Conservation (phyloP, 2,113 vertebrate genomes). For the Tyrannus savana region DNA sequence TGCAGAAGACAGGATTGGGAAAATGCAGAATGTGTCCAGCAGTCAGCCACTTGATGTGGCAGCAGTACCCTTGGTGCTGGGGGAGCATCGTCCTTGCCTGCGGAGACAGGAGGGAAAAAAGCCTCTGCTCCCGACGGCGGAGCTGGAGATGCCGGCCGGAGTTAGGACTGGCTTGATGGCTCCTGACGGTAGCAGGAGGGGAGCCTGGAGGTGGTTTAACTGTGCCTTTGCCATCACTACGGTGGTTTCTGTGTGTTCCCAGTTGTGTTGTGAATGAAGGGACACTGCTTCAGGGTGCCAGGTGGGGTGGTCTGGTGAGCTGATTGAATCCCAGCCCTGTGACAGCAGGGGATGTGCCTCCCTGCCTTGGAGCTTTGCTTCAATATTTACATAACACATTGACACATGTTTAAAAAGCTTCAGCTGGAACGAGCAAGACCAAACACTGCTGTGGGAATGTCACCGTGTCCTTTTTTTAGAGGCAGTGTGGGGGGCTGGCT, state of each 20-base stretch:
- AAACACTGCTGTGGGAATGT: constrained; percentile 1
- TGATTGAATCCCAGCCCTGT: background rate
- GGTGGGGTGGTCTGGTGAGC: background rate
- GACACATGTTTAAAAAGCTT: constrained; percentile 29
- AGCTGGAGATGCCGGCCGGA: constrained; percentile 37
- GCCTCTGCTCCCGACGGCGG: background rate
- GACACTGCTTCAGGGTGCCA: background rate
- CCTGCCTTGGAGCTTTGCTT: background rate
- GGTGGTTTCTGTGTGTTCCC: background rate
- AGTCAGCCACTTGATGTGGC: background rate
- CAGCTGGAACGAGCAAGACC: background rate
- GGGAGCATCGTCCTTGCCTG: constrained; percentile 57
- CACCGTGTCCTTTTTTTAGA: background rate
- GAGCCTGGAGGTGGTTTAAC: constrained; percentile 22
- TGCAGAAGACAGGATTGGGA: background rate
- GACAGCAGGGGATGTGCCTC: background rate
- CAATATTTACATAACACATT: constrained; percentile 16
- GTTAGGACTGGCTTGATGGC: constrained; percentile 48
- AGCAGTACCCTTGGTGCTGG: constrained; percentile 27
- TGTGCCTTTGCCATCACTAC: background rate
- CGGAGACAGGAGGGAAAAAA: constrained; percentile 34
- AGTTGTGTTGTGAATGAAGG: background rate
- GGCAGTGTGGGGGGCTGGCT: background rate
- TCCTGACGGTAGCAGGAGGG: constrained; percentile 16
- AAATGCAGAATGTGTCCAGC: background rate